A percentile compares a stretch with the other conserved stretches of the same genome.
Conservation (phyloP, 2,797 vertebrate genomes). For the Mus spretus region DNA sequence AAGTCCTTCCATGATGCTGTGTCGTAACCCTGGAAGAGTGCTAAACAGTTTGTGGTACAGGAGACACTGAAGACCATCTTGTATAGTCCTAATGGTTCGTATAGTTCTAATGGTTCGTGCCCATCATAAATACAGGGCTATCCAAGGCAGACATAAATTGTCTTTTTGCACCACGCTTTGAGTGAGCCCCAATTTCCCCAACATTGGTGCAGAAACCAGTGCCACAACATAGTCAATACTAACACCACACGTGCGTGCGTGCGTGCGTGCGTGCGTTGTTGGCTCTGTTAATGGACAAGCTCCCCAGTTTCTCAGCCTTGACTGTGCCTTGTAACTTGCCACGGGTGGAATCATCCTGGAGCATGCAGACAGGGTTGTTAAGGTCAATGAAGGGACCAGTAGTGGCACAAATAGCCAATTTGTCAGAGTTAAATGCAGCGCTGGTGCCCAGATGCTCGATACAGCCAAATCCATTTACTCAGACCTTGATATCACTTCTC, state of each 20-base stretch:
- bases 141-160: background rate
- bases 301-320: background rate
- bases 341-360: background rate
- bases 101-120: background rate
- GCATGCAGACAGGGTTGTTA: background rate
- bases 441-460: background rate
- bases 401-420: background rate
- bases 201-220: background rate
- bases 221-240: background rate
- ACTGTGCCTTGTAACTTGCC: background rate
- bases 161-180: background rate
- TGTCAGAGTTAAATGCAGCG: background rate
- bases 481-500: conserved; percentile 21
- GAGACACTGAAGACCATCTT: background rate
- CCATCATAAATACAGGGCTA: background rate
- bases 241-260: background rate
- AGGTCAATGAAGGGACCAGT: conserved; percentile 11
- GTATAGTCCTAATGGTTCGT: background rate
- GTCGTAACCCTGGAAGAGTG: background rate
- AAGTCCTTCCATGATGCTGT: background rate
- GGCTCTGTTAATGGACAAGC: background rate
- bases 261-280: background rate
- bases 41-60: background rate
- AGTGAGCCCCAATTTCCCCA: background rate
- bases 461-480: background rate